Evolutionary conservation across 1,140 invertebrate species (phyloP), one percentile per base, ranked within the genome.

Genomic region (Coenobita brevimanus): DNA sequence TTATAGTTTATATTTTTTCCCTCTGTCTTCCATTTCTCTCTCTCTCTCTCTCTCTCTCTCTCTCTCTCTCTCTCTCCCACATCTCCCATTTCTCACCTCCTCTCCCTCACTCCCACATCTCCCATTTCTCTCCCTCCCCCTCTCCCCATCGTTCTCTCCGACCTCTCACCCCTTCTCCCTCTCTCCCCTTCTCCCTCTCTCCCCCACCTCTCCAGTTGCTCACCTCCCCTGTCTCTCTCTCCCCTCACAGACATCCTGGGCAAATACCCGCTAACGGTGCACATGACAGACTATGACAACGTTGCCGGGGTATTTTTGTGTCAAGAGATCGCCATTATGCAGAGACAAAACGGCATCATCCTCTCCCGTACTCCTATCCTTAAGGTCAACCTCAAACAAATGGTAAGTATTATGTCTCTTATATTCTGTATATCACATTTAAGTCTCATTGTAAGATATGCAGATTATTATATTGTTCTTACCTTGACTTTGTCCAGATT

Each of bases 301-400:
- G 97, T 96, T 91, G 96, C 96, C 3, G 96, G 94, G 0, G 94
- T 97, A n/a, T 97, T 96, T 92, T 96, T 95, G 0, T 97, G 96
- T 89, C 96, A 97, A 92, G 96, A 95, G 91, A 91, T 97, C 24
- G 92, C 93, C 0, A 95, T 97, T 88, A 95, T 95, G 0, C 95
- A 97, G 92, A 93, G 96, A 10, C 94, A 95, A 81, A 96, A 96
- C 1, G 96, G 95, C 0, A 96, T 96, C 0, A 96, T 97, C 78
- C 93, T 97, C 2, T 97, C 96, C 0, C 93, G 96, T 75, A 93
- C 92, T 4, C 95, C 95, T 71, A 94, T 94, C 62, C 92, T 97
- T 17, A 95, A 96, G 83, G 95, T 95, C 91, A 92, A 93, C 4
- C 94, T 93, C 62, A 84, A 96, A 3, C 95, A 96, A 64, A 95